phyloP scores from a whole-genome alignment of 2,113 vertebrate genomes.

The Phycodurus eques region DNA sequence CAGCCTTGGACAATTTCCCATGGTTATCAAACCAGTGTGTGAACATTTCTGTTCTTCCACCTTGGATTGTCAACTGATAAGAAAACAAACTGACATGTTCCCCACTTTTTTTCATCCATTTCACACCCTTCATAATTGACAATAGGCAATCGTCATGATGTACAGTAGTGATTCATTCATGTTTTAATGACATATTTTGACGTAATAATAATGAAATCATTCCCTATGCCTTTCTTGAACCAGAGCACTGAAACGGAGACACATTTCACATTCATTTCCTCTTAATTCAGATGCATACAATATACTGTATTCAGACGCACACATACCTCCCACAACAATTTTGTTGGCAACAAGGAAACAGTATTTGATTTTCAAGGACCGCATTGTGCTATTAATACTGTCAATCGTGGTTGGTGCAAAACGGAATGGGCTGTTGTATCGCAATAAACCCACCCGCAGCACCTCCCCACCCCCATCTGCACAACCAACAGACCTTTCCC shows the following conservation, averaged over 20 bases:
- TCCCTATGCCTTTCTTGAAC: too few species aligned
- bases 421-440: conserved; percentile 30
- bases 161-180: too few species aligned
- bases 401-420: conserved; percentile 24
- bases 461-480: conserved; percentile 21
- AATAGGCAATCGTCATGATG: too few species aligned
- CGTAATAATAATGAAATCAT: too few species aligned
- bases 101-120: not conserved
- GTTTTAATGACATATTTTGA: too few species aligned
- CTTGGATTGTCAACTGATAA: conserved; percentile 42
- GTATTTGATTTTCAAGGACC: conserved; percentile 19
- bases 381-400: conserved; percentile 11
- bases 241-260: too few species aligned
- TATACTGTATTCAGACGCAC: not conserved
- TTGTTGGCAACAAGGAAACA: conserved; percentile 25
- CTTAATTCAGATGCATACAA: not conserved
- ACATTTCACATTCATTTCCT: not conserved
- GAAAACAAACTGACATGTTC: not conserved
- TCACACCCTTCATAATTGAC: conserved; percentile 10
- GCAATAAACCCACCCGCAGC: not conserved
- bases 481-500: conserved; percentile 36
- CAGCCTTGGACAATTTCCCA: conserved; percentile 46
- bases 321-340: not conserved
- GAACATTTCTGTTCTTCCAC: conserved; percentile 8
- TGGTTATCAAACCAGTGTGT: conserved; percentile 39